These are phyloP conservation scores for Calidris pygmaea DNA, from an alignment of 2,113 vertebrate genomes.

Conservation along the genomic window DNA sequence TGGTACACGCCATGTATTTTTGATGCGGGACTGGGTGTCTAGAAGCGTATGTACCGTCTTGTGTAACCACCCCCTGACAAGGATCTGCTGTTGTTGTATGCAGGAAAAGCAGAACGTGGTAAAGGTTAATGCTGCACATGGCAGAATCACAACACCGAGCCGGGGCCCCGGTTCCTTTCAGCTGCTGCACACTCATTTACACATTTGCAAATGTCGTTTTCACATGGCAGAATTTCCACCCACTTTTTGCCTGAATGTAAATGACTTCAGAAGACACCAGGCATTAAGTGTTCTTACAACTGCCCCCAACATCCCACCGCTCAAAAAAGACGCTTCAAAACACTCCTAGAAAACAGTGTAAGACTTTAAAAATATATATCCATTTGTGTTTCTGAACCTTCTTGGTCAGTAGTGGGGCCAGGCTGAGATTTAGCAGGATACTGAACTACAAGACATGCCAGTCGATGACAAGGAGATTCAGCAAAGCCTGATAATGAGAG, in stretches of 20 bases:
- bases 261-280: slow-evolving; percentile 10
- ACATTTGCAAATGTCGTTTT: slow-evolving; percentile 40
- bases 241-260: slow-evolving; percentile 53
- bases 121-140: slow-evolving; percentile 56
- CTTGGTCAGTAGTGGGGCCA: not conserved
- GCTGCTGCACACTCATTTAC: slow-evolving; percentile 37
- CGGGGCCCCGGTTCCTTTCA: not conserved
- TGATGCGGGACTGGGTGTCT: not conserved
- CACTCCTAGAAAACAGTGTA: not conserved
- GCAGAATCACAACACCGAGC: not conserved
- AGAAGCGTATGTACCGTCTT: not conserved
- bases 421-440: not conserved
- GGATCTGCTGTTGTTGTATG: slow-evolving; percentile 31
- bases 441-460: not conserved
- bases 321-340: not conserved
- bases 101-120: slow-evolving; percentile 26
- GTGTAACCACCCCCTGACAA: slow-evolving; percentile 43
- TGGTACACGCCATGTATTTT: slow-evolving; percentile 7
- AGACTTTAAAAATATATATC: not conserved
- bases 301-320: slow-evolving; percentile 11
- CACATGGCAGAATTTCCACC: slow-evolving; percentile 54
- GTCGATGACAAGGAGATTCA: not conserved
- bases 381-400: not conserved
- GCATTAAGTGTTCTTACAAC: slow-evolving; percentile 59
- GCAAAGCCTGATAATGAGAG: not conserved